Base-by-base conservation (phyloP, 2,888 invertebrate species). In the Drosophila greeni region DNA sequence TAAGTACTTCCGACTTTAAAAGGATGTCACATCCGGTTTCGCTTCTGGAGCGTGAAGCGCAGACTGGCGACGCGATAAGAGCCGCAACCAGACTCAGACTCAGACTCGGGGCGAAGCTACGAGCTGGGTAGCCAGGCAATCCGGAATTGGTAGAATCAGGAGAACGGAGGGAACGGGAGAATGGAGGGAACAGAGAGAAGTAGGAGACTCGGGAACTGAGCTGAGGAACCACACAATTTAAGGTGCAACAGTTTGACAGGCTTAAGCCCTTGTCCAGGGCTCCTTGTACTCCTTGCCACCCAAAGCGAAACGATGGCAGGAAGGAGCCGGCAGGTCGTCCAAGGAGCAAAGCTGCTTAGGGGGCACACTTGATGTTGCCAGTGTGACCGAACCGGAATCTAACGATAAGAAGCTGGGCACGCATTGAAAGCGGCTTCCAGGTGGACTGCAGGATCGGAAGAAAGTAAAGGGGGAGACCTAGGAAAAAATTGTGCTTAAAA, bases 1-100 rank as follows among this genome's bases (percentile, higher is more conserved):
- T 87, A 87, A 87, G 87, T 87, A 87, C 87, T 87, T 87, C 87
- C 87, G 87, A 87, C 86, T 86, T 87, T 87, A 87, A 87, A 87
- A 87, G 87, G 87, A 87, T 87, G 87, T 87, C 87, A 87, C 87
- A 86, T 87, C 87, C 87, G 85, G 76, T 80, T 82, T 76, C 75
- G 73, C 61, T 76, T 77, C 79, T 72, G 72, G 76, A 76, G 73
- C 83, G 72, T 85, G 79, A 85, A 85, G 84, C 81, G 75, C 67
- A 73, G 82, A 61, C 72, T 82, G 77, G 67, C 75, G 75, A 84
- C 82, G 75, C 80, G 82, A 83, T 84, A 84, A 84, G 77, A 79
- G 71, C 58, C 43, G 37, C 47, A 53, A 47, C 56, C 40, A 40
- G 56, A 24, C 40, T 23, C 34, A 34, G 40, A 53, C 39, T 20